Percentiles rank a stretch among this genome's conserved stretches.
phyloP scores from a whole-genome alignment of 2,888 invertebrate genomes.

The Limnephilus marmoratus region DNA sequence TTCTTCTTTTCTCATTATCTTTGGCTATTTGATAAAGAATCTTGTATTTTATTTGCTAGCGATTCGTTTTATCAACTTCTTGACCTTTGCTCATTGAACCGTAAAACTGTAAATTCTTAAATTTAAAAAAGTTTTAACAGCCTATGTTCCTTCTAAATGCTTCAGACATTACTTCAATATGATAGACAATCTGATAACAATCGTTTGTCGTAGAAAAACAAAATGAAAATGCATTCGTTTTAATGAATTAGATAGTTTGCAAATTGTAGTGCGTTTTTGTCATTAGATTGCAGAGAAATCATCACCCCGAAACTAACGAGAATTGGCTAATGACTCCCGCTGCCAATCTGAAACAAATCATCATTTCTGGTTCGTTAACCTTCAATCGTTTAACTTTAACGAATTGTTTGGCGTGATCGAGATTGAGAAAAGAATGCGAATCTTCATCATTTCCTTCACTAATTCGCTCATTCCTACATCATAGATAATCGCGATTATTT shows the following conservation, averaged over 20 bases:
- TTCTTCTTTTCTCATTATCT: background rate
- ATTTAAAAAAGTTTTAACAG: background rate
- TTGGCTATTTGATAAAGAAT: background rate
- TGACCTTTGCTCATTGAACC: background rate
- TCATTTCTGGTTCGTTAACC: background rate
- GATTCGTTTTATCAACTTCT: background rate
- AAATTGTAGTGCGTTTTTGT: background rate
- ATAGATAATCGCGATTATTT: slow-evolving; percentile 20
- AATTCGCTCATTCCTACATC: slow-evolving; percentile 11
- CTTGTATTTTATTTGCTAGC: background rate
- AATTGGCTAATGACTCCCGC: background rate
- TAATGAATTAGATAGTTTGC: background rate
- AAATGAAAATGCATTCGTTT: background rate
- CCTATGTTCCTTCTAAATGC: background rate
- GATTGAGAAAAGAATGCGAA: background rate
- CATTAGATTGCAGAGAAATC: background rate
- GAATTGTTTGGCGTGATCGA: background rate
- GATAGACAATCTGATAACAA: background rate
- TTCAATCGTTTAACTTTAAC: background rate
- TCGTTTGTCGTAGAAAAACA: background rate
- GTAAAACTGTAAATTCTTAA: background rate
- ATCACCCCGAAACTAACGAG: background rate
- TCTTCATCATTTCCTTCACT: background rate
- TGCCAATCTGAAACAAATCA: background rate
- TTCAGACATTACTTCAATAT: background rate